Evolutionary conservation across 2,113 vertebrate genomes (phyloP), one percentile per base, ranked within the genome.

Genomic region (Clarias gariepinus): DNA sequence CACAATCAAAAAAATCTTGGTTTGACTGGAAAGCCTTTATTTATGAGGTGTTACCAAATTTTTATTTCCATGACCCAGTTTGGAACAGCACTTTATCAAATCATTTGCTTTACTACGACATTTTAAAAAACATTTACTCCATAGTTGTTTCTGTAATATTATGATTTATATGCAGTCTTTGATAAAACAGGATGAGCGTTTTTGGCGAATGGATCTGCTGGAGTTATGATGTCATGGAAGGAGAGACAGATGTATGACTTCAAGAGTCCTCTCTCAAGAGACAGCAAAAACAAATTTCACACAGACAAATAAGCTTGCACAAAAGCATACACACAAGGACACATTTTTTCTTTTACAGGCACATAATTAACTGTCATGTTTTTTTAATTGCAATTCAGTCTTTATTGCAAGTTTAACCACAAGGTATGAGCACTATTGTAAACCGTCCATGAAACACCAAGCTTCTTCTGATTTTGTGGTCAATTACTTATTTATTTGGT

Each of bases 291-390:
- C 11, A 64, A 47, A 15, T 30, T 83, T 12, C 23, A 79, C 10
- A 76, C 25, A 66, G 33, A 83, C 15, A 69, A 68, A 68, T 68
- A 47, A 81, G 25, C 76, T 82, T 77, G 73, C 53, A 5, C 30
- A 69, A 53, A 36, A 30, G 68, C 13, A 9, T 0, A n/a, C 47
- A 76, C 11, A 74, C 21, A 74, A 21, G n/a, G 25, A 77, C 74
- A 30, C 25, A 77, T 47, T 47, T 47, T 47, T 47, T 47, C 47
- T n/a, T n/a, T 53, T 13, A 7, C 1, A 76, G 1, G 2, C 41
- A 53, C 10, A 53, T 11, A n/a, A 53, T 77, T 5, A 53, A 76
- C 41, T 16, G 23, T 2, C 41, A 53, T 52, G 19, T 25, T 74
- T 76, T 25, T n/a, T 12, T 47, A 47, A 73, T 21, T 73, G 15